Conservation (phyloP, 2,888 invertebrate species). For the Scelioninae gen. 2 region DNA sequence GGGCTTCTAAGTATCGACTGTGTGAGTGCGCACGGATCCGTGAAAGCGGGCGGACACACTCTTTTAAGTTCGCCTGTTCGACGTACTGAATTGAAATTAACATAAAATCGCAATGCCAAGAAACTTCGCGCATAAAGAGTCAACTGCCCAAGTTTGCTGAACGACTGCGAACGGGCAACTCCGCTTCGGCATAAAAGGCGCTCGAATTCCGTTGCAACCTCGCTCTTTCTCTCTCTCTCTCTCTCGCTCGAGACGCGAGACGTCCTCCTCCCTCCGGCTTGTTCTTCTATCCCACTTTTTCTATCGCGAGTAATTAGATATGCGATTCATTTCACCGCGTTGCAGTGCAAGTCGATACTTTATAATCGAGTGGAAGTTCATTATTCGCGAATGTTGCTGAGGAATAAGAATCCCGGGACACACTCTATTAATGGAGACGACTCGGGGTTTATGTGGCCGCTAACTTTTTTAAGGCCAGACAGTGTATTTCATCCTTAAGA, state of each 20-base stretch:
- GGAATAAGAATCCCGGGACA: constrained; percentile 36
- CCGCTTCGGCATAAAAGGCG: constrained; percentile 68
- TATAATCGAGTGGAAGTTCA: constrained; percentile 49
- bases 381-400: constrained; percentile 45
- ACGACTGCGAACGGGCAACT: constrained; percentile 70
- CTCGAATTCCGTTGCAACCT: constrained; percentile 52
- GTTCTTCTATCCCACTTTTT: background rate
- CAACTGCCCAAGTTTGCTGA: constrained; percentile 74
- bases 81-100: constrained; percentile 74
- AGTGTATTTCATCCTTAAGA: constrained; percentile 17
- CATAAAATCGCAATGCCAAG: constrained; percentile 74
- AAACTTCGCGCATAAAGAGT: constrained; percentile 74
- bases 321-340: constrained; percentile 61
- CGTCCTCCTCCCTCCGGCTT: constrained; percentile 30
- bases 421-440: constrained; percentile 13
- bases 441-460: constrained; percentile 15
- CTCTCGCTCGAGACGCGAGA: constrained; percentile 46
- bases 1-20: constrained; percentile 60
- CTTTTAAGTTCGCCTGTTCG: constrained; percentile 68
- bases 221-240: constrained; percentile 34
- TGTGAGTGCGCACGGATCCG: constrained; percentile 62
- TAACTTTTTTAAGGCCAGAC: constrained; percentile 10
- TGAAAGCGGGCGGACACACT: constrained; percentile 63
- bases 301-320: constrained; percentile 65
- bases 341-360: constrained; percentile 50